Evolutionary conservation across 1,140 invertebrate species (phyloP).

Genomic region (Drosophila ironensis): DNA sequence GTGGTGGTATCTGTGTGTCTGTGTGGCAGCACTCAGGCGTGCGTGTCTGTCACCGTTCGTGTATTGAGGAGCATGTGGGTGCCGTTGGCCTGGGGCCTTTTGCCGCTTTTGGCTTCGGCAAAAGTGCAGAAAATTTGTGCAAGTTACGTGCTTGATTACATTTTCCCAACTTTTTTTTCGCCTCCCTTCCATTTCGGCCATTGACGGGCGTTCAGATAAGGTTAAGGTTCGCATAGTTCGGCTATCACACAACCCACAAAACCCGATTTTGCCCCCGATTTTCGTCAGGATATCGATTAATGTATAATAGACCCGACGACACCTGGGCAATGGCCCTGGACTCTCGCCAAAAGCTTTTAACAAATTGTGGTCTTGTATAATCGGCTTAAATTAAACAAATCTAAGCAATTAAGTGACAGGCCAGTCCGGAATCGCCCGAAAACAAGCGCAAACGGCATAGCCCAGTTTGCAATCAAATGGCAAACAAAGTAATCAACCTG

Average conservation of each 20-base stretch:
- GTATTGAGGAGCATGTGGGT: constrained; percentile 10
- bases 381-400: constrained; percentile 74
- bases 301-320: constrained; percentile 60
- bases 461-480: constrained; percentile 31
- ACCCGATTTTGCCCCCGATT: background rate
- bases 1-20: background rate
- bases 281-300: constrained; percentile 46
- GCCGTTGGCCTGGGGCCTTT: constrained; percentile 57
- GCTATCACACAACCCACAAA: constrained; percentile 3
- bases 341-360: constrained; percentile 51
- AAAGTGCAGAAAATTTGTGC: constrained; percentile 80
- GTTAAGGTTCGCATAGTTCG: constrained; percentile 37
- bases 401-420: constrained; percentile 64
- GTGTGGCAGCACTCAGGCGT: constrained; percentile 46
- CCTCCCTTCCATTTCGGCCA: constrained; percentile 30
- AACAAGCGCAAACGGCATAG: constrained; percentile 21
- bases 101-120: constrained; percentile 61
- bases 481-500: constrained; percentile 50
- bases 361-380: constrained; percentile 68
- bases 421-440: constrained; percentile 23
- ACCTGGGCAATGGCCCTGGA: constrained; percentile 31
- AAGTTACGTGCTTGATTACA: constrained; percentile 80
- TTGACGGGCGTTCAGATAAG: constrained; percentile 61
- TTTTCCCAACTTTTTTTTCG: constrained; percentile 63
- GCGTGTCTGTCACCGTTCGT: constrained; percentile 49